Percentiles rank a stretch among this genome's conserved stretches.
phyloP scores from a whole-genome alignment of 2,113 vertebrate genomes.

The Salminus brasiliensis region DNA sequence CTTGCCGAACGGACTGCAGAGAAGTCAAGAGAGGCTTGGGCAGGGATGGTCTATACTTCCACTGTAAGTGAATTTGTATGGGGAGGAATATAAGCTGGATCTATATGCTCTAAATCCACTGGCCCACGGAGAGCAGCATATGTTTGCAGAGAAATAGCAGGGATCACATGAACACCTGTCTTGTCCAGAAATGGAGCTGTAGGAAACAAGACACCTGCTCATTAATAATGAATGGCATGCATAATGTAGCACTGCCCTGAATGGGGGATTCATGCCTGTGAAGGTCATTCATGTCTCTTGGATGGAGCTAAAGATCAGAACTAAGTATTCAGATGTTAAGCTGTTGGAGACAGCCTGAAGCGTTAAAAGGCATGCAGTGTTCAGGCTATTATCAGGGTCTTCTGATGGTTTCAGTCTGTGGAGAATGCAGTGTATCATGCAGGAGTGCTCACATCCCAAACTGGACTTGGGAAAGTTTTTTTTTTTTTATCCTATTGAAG shows the following conservation, averaged over 20 bases:
- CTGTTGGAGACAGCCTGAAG: not conserved
- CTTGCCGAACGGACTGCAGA: not conserved
- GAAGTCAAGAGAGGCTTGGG: not conserved
- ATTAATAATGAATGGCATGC: constrained; percentile 80
- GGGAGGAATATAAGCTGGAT: not conserved
- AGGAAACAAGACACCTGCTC: constrained; percentile 74
- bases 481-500: not conserved
- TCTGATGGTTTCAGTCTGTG: not conserved
- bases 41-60: not conserved
- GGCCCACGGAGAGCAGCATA: constrained; percentile 8
- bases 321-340: not conserved
- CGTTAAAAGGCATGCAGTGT: not conserved
- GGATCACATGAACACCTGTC: constrained; percentile 49
- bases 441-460: not conserved
- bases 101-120: not conserved
- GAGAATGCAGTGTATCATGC: not conserved
- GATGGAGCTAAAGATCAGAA: constrained; percentile 17
- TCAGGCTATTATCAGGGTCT: not conserved
- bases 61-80: not conserved
- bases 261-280: constrained; percentile 44
- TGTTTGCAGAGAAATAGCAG: constrained; percentile 26
- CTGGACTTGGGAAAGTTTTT: not conserved
- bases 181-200: constrained; percentile 57
- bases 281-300: constrained; percentile 42
- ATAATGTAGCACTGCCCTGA: constrained; percentile 71